Evolutionary conservation across 2,113 vertebrate species (phyloP), one percentile per base, ranked within the genome.

Genomic region (Chlorocebus sabaeus): DNA sequence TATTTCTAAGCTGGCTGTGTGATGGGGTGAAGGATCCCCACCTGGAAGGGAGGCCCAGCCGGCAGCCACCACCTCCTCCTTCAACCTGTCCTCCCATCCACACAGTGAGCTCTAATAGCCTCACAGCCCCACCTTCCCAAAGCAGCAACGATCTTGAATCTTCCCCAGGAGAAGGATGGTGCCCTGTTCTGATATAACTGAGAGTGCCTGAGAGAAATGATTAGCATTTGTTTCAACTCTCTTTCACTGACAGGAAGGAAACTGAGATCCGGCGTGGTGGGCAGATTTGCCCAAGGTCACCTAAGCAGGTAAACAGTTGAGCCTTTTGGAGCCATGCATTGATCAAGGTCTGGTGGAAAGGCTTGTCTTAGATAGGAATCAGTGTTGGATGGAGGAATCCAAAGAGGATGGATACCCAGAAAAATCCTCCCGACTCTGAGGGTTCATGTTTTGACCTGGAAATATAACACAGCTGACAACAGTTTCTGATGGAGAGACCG

Each of bases 41-140:
- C 0, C 52, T 43, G 43, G 43, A 38, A 80, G 23, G 27, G 43
- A 45, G 48, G 35, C 78, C 23, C 18, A 0, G 23, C 35, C 2
- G 1, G 22, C 55, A 59, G 32, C n/a, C 50, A 14, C 55, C 18
- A 5, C 32, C 43, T 78, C 45, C 14, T 18, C 43, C 40, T 48
- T 32, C 43, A 43, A 8, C 32, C 70, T 23, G 4, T 8, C 84
- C 40, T 22, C 14, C 32, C 35, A 11, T 1, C 23, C 57, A 13
- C 30, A 1, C 55, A 23, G 0, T 0, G 5, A 83, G 32, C 67
- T 43, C 25, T 9, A 18, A 3, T 55, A 55, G 18, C 22, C 40
- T 8, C 61, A 6, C 20, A 40, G 35, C 1, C 32, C 16, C 4
- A 22, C 52, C 72, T 82, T 13, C 30, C 75, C 50, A 32, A 25